These are phyloP conservation scores for Stomorhina lunata DNA, from an alignment of 2,888 invertebrate species.

Conservation along the genomic window DNA sequence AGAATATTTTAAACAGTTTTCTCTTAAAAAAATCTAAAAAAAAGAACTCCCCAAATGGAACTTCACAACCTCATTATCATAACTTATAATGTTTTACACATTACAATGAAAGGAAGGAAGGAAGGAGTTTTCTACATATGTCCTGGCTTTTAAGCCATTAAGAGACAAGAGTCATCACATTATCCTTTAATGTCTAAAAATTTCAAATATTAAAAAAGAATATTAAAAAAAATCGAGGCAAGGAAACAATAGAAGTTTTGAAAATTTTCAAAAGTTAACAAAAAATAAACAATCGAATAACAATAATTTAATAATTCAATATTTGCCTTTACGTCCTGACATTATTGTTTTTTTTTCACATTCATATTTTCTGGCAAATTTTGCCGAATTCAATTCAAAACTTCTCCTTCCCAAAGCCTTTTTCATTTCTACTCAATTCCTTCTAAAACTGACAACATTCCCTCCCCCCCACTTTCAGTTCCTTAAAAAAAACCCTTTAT, in stretches of 20 bases:
- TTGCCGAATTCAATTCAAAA: slow-evolving; percentile 52
- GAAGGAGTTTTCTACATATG: too few relatives aligned
- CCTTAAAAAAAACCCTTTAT: slow-evolving; percentile 54
- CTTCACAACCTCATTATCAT: slow-evolving; percentile 61
- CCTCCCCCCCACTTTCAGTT: slow-evolving; percentile 1
- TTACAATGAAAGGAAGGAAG: background rate
- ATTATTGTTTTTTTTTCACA: slow-evolving; percentile 49
- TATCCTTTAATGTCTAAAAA: slow-evolving; percentile 59
- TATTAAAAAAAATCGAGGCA: slow-evolving; percentile 13
- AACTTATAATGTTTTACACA: slow-evolving; percentile 49
- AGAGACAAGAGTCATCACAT: slow-evolving; percentile 56
- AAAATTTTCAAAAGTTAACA: slow-evolving; percentile 12
- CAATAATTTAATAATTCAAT: slow-evolving; percentile 66
- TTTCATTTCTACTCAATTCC: slow-evolving; percentile 18
- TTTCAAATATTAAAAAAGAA: slow-evolving; percentile 44
- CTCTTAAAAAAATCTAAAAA: slow-evolving; percentile 55
- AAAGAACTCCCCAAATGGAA: slow-evolving; percentile 60
- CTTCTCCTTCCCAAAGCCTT: background rate
- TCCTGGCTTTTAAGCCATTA: slow-evolving; percentile 33
- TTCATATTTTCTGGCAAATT: slow-evolving; percentile 23
- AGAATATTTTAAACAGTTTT: slow-evolving; percentile 63
- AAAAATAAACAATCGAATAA: slow-evolving; percentile 63
- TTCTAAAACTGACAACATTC: slow-evolving; percentile 12
- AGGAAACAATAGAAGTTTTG: slow-evolving; percentile 42
- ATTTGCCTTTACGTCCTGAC: slow-evolving; percentile 62